Conservation (phyloP, 2,797 vertebrate species). For the Melanotaenia pygmaea region DNA sequence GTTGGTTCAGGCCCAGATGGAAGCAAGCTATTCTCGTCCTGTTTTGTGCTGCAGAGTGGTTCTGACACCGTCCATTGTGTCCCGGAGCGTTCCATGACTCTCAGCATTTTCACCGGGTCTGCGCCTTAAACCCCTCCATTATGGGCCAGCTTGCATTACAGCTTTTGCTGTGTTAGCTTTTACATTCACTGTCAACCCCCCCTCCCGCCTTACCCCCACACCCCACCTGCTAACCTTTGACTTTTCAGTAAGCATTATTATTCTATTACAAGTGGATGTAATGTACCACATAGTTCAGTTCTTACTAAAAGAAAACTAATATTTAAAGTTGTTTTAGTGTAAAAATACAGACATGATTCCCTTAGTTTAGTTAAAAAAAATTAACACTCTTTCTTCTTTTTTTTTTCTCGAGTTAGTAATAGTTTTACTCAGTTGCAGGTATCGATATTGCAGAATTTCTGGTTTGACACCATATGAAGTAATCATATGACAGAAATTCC, state of each 20-base stretch:
- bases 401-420: too few relatives aligned
- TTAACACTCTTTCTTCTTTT: too few relatives aligned
- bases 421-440: too few relatives aligned
- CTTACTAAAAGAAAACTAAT: background rate
- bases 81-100: slow-evolving; percentile 67
- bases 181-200: slow-evolving; percentile 65
- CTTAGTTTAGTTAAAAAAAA: too few relatives aligned
- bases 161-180: slow-evolving; percentile 81
- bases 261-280: background rate
- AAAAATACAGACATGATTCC: too few relatives aligned
- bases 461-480: too few relatives aligned
- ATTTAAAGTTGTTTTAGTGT: too few relatives aligned
- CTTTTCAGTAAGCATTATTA: slow-evolving; percentile 34
- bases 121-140: slow-evolving; percentile 77
- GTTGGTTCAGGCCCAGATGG: slow-evolving; percentile 45
- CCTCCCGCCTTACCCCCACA: background rate
- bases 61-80: slow-evolving; percentile 69
- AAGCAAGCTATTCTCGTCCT: slow-evolving; percentile 70
- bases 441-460: too few relatives aligned
- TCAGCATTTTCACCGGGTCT: slow-evolving; percentile 77
- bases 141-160: slow-evolving; percentile 51
- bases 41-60: slow-evolving; percentile 65
- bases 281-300: background rate
- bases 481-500: too few relatives aligned
- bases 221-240: slow-evolving; percentile 11